These are phyloP conservation scores for Drosophila monieri DNA, from an alignment of 2,888 invertebrate species.

Conservation along the genomic window DNA sequence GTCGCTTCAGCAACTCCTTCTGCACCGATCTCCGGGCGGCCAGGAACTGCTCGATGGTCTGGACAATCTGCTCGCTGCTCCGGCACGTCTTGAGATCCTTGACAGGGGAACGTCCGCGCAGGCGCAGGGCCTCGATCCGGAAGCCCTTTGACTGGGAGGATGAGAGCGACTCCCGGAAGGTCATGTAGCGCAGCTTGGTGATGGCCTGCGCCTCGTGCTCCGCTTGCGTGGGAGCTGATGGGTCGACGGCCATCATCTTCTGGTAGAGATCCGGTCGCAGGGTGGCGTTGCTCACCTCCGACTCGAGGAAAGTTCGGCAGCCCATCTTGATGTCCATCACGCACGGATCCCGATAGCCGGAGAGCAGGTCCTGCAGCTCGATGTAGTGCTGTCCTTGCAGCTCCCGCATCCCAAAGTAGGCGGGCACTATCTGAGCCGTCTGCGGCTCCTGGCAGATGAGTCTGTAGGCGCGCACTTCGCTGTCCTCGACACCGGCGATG, in stretches of 20 bases:
- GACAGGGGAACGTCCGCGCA: slow-evolving; percentile 91
- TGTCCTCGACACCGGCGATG: slow-evolving; percentile 89
- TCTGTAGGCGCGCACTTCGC: slow-evolving; percentile 92
- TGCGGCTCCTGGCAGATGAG: slow-evolving; percentile 89
- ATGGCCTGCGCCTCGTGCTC: slow-evolving; percentile 93
- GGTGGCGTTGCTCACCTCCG: slow-evolving; percentile 94
- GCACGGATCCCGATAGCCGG: slow-evolving; percentile 95
- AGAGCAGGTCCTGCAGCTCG: slow-evolving; percentile 96
- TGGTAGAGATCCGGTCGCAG: slow-evolving; percentile 95
- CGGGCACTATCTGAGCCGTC: slow-evolving; percentile 88
- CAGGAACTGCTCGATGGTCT: slow-evolving; percentile 90
- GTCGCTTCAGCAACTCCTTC: slow-evolving; percentile 88
- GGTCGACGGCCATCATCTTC: slow-evolving; percentile 97
- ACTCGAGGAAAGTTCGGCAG: slow-evolving; percentile 96
- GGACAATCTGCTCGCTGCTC: slow-evolving; percentile 89
- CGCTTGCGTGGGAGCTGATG: slow-evolving; percentile 91
- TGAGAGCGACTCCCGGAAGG: slow-evolving; percentile 96
- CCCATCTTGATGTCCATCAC: slow-evolving; percentile 99
- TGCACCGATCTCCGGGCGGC: slow-evolving; percentile 87
- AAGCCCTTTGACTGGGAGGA: slow-evolving; percentile 97
- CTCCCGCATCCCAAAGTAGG: slow-evolving; percentile 92
- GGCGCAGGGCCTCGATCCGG: slow-evolving; percentile 97
- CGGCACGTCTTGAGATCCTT: slow-evolving; percentile 95
- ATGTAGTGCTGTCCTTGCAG: slow-evolving; percentile 92
- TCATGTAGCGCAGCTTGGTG: slow-evolving; percentile 98